Conservation (phyloP, 2,888 invertebrate species). For the Polydrusus cervinus region DNA sequence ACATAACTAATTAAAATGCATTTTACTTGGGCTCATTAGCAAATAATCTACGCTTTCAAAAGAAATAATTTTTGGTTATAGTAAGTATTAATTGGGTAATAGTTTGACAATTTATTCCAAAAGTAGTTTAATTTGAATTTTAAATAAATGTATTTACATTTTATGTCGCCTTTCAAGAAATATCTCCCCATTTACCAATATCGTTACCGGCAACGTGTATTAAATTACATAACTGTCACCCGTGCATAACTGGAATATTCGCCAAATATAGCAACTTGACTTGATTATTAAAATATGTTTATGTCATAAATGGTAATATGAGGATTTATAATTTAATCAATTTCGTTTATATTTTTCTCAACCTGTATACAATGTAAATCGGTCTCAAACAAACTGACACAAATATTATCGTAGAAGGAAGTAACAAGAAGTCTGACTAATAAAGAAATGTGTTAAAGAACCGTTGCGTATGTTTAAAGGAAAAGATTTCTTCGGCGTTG, state of each 20-base stretch:
- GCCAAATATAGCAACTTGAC: not conserved
- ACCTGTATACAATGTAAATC: constrained; percentile 21
- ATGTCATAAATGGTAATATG: not conserved
- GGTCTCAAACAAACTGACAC: constrained; percentile 23
- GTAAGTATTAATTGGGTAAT: too few species aligned
- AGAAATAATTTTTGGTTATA: too few species aligned
- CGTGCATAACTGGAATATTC: not conserved
- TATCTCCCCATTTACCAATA: too few species aligned
- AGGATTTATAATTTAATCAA: not conserved
- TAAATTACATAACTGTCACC: not conserved
- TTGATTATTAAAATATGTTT: constrained; percentile 2
- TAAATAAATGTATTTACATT: not conserved
- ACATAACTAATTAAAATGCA: too few species aligned
- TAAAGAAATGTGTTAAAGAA: constrained; percentile 23
- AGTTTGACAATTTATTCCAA: not conserved
- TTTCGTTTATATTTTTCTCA: constrained; percentile 23
- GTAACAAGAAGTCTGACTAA: constrained; percentile 12
- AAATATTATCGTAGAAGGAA: constrained; percentile 19
- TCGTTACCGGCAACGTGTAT: too few species aligned
- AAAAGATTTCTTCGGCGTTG: constrained; percentile 10
- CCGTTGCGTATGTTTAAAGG: constrained; percentile 24
- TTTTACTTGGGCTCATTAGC: too few species aligned
- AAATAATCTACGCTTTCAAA: too few species aligned
- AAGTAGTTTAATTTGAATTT: constrained; percentile 1
- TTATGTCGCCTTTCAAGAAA: too few species aligned